phyloP scores from a whole-genome alignment of 2,113 vertebrate genomes.

The Ranitomeya variabilis region DNA sequence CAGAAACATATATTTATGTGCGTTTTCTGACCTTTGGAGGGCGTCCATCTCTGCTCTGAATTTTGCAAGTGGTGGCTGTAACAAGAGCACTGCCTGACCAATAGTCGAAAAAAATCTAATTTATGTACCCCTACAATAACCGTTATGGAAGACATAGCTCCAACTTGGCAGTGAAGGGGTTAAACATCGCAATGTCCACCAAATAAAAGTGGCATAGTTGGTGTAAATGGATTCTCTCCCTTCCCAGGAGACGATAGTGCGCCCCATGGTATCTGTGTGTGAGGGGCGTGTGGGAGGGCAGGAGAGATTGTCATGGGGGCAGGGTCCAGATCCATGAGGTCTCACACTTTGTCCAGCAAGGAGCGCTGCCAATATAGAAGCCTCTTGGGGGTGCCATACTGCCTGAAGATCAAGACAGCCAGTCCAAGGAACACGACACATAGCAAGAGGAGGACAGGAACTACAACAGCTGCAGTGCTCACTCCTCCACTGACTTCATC shows the following conservation, averaged over 20 bases:
- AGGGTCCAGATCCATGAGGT: conserved; percentile 63
- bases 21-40: conserved; percentile 11
- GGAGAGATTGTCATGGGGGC: conserved; percentile 50
- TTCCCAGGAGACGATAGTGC: conserved; percentile 40
- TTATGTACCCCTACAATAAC: conserved; percentile 41
- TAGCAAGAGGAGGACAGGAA: conserved; percentile 81
- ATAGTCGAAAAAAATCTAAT: conserved; percentile 4
- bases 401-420: conserved; percentile 82
- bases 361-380: conserved; percentile 91
- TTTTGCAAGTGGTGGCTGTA: conserved; percentile 33
- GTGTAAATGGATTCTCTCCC: conserved; percentile 24
- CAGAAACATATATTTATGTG: background rate
- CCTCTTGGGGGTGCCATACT: conserved; percentile 84
- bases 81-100: conserved; percentile 9
- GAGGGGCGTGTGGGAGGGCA: conserved; percentile 55
- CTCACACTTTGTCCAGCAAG: conserved; percentile 90
- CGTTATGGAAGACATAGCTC: conserved; percentile 37
- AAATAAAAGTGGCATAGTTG: conserved; percentile 47
- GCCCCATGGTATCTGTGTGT: conserved; percentile 52
- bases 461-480: conserved; percentile 72
- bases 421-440: conserved; percentile 79
- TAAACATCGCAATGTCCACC: conserved; percentile 43
- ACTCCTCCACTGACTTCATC: conserved; percentile 72
- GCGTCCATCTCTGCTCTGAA: conserved; percentile 38
- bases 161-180: conserved; percentile 52